Conservation (phyloP, 2,113 vertebrate species). For the Pithys albifrons region DNA sequence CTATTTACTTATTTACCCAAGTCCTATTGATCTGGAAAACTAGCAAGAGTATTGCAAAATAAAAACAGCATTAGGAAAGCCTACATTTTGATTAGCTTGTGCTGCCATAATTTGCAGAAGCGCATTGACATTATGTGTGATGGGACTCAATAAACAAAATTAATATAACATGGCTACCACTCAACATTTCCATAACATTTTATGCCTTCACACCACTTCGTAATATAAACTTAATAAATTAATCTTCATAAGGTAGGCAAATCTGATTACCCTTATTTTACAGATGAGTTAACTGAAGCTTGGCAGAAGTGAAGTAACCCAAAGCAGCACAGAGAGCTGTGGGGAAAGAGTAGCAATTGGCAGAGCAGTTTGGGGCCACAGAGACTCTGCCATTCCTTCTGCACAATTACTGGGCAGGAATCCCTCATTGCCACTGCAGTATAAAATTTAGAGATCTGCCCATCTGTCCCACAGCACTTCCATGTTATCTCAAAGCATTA, state of each 20-base stretch:
- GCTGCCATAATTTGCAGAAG: conserved; percentile 30
- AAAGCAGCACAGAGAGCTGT: neutral
- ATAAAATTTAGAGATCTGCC: neutral
- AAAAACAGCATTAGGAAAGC: neutral
- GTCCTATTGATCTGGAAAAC: conserved; percentile 21
- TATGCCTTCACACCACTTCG: neutral
- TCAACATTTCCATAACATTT: conserved; percentile 36
- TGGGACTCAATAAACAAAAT: conserved; percentile 48
- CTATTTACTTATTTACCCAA: conserved; percentile 20
- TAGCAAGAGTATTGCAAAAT: conserved; percentile 10
- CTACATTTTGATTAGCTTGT: conserved; percentile 30
- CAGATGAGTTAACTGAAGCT: conserved; percentile 35
- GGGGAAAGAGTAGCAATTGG: neutral
- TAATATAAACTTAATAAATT: conserved; percentile 48
- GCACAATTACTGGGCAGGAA: neutral
- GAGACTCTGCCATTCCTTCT: neutral
- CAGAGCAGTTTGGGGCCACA: neutral
- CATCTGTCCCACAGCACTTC: neutral
- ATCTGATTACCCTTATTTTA: conserved; percentile 48
- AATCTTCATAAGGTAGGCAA: conserved; percentile 32
- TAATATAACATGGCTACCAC: conserved; percentile 32
- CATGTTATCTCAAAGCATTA: neutral
- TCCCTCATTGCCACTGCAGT: neutral
- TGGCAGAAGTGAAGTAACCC: conserved; percentile 6
- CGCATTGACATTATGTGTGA: conserved; percentile 44